phyloP scores from a whole-genome alignment of 2,888 invertebrate genomes.

The Melolontha melolontha region DNA sequence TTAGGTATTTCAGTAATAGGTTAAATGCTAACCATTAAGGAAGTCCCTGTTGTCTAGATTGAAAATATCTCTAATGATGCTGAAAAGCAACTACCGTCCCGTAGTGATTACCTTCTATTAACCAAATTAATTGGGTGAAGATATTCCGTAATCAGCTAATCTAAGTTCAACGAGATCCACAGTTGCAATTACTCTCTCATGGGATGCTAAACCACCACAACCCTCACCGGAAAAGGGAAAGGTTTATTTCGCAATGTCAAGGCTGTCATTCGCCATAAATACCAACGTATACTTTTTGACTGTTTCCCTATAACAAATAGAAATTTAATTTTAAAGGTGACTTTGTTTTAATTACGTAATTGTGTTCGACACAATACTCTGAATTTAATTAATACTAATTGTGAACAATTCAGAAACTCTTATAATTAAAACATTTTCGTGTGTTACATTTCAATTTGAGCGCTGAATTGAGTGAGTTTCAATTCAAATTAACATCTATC shows the following conservation, averaged over 20 bases:
- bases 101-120: conserved; percentile 41
- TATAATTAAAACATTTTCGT: conserved; percentile 27
- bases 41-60: conserved; percentile 18
- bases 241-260: conserved; percentile 26
- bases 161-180: conserved; percentile 42
- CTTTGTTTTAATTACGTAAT: too few relatives aligned
- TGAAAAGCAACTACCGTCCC: conserved; percentile 31
- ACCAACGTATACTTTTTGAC: conserved; percentile 2
- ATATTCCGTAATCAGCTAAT: conserved; percentile 44
- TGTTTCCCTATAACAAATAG: conserved; percentile 15
- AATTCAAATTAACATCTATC: conserved; percentile 18
- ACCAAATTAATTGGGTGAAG: conserved; percentile 43
- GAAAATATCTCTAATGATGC: conserved; percentile 38
- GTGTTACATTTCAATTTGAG: conserved; percentile 28
- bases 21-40: background rate
- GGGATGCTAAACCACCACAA: conserved; percentile 36
- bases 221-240: conserved; percentile 20
- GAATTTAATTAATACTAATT: conserved; percentile 30
- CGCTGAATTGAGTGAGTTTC: conserved; percentile 2
- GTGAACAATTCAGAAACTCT: conserved; percentile 32
- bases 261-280: conserved; percentile 6
- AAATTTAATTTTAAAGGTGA: too few relatives aligned
- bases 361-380: too few relatives aligned
- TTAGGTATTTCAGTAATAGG: conserved; percentile 3
- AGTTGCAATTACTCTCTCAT: conserved; percentile 40